A percentile compares a stretch with the other conserved stretches of the same genome.
These are phyloP conservation scores for Hypercompe scribonia DNA, from an alignment of 2,888 invertebrate genomes.

Conservation along the genomic window DNA sequence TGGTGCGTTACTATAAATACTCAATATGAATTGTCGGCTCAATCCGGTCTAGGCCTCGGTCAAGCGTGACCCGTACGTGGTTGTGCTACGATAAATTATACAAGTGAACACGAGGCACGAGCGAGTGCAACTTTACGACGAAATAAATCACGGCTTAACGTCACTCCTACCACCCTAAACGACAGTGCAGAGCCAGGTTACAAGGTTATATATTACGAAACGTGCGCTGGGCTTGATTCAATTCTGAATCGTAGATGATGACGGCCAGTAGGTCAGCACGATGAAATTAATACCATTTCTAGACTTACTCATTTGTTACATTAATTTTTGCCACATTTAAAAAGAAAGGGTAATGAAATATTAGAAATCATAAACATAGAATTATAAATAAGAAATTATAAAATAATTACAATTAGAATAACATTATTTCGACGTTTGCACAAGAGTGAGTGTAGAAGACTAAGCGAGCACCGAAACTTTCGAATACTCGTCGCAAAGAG, in stretches of 20 bases:
- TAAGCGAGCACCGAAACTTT: no score
- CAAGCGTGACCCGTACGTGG: slow-evolving; percentile 69
- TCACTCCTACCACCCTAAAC: slow-evolving; percentile 68
- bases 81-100: slow-evolving; percentile 77
- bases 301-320: slow-evolving; percentile 10
- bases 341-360: no score
- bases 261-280: slow-evolving; percentile 55
- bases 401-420: no score
- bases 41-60: slow-evolving; percentile 73
- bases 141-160: slow-evolving; percentile 78
- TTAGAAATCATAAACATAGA: no score
- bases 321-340: not conserved
- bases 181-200: slow-evolving; percentile 55
- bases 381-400: no score
- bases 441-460: no score
- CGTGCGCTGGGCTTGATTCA: slow-evolving; percentile 54
- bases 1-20: slow-evolving; percentile 52
- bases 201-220: slow-evolving; percentile 60
- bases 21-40: slow-evolving; percentile 63
- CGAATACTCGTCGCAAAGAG: no score
- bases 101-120: slow-evolving; percentile 82
- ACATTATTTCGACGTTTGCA: no score
- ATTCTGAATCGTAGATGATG: slow-evolving; percentile 45
- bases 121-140: slow-evolving; percentile 81
- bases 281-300: slow-evolving; percentile 26